Base-by-base conservation (phyloP, 2,113 vertebrate genomes). In the Choloepus hoffmanni region DNA sequence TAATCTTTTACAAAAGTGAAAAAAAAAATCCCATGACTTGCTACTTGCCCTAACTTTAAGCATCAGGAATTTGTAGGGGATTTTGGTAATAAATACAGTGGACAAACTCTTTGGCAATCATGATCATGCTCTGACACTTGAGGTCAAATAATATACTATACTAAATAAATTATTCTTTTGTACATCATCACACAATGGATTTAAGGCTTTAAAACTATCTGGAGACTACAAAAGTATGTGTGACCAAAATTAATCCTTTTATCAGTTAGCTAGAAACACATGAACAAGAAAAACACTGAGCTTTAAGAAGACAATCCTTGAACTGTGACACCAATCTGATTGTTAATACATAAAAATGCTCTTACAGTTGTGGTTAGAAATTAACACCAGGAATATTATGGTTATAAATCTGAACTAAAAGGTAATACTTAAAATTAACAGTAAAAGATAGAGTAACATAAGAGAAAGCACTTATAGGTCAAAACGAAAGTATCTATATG, bases 151-250 rank as follows among this genome's bases (percentile, higher is more conserved):
- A 73, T 45, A 92, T 18, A 89, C 79, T 95, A 7, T 48, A 93
- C n/a, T 89, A 95, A 82, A 86, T 68, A 95, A 79, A 72, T 36
- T 83, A 92, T 85, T 79, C 67, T 33, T 93, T 93, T 89, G 36
- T 45, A 19, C 50, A 82, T 67, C 68, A 83, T 62, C 72, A 92
- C 45, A 96, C 10, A 89, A 70, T 86, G 21, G 92, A 85, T 82
- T 91, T 91, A 94, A 87, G 50, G 28, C 60, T 93, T 94, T 95
- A 94, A 85, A 95, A 68, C 85, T 78, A 91, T 63, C 13, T 90
- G 36, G 95, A 92, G 16, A 79, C 23, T 93, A 93, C 40, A 70
- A 76, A 74, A 40, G 60, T 45, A 89, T 89, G 82, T 21, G 63
- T 58, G 30, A 79, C 48, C 53, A 86, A 95, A 97, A 91, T 94